Percentiles rank a stretch among this genome's conserved stretches.
These are phyloP conservation scores for Sparus aurata DNA, from an alignment of 2,797 vertebrate species.

Conservation along the genomic window DNA sequence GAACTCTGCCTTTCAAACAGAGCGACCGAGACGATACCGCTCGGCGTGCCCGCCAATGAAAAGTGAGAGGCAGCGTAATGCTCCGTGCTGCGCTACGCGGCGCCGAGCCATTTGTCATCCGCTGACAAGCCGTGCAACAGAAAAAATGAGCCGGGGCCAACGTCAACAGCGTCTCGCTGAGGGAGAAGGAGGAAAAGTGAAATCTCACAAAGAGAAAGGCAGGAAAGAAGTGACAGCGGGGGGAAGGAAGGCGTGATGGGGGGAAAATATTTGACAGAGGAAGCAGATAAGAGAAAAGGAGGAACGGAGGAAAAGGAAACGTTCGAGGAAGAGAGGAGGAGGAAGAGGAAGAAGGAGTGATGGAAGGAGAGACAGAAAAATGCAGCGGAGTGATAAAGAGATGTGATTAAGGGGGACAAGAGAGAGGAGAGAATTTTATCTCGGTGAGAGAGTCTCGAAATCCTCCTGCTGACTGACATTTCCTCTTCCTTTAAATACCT, in stretches of 20 bases:
- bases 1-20: slow-evolving; percentile 37
- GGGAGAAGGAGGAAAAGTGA: slow-evolving; percentile 45
- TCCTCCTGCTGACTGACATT: slow-evolving; percentile 75
- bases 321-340: slow-evolving; percentile 29
- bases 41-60: slow-evolving; percentile 44
- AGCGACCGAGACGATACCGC: slow-evolving; percentile 44
- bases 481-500: slow-evolving; percentile 77
- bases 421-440: slow-evolving; percentile 67
- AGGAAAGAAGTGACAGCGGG: slow-evolving; percentile 64
- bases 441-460: slow-evolving; percentile 65
- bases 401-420: slow-evolving; percentile 55
- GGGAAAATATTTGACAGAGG: slow-evolving; percentile 50
- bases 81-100: slow-evolving; percentile 38
- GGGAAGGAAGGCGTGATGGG: slow-evolving; percentile 44
- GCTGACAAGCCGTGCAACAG: slow-evolving; percentile 67
- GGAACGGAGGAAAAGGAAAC: slow-evolving; percentile 24
- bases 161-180: slow-evolving; percentile 58
- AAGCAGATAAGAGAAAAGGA: slow-evolving; percentile 55
- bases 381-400: slow-evolving; percentile 49
- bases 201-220: slow-evolving; percentile 52
- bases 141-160: slow-evolving; percentile 54
- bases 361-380: slow-evolving; percentile 40
- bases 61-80: slow-evolving; percentile 56
- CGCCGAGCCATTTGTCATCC: slow-evolving; percentile 70
- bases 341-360: slow-evolving; percentile 1